Conservation (phyloP, 2,888 invertebrate species). For the Pterobdella sp. region DNA sequence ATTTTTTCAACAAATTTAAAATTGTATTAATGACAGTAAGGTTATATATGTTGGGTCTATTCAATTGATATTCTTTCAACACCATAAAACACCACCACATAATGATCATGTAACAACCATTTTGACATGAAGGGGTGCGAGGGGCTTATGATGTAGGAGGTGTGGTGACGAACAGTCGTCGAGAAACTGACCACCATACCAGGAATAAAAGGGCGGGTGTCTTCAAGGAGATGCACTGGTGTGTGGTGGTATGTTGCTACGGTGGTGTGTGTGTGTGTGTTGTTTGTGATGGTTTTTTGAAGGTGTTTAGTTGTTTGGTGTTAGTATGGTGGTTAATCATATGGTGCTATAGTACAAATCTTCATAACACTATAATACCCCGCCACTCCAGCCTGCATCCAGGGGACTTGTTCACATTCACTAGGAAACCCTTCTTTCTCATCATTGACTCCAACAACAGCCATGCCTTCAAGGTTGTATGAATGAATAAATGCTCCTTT, state of each 20-base stretch:
- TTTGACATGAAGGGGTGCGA: conserved; percentile 36
- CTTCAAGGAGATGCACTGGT: conserved; percentile 57
- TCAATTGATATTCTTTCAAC: neutral
- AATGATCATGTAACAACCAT: neutral
- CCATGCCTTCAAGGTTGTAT: conserved; percentile 58
- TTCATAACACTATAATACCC: neutral
- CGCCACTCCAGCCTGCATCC: conserved; percentile 63
- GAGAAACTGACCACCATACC: conserved; percentile 59
- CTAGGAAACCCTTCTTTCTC: conserved; percentile 81
- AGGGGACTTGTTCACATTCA: conserved; percentile 84
- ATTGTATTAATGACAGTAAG: neutral
- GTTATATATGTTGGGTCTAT: neutral
- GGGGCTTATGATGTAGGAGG: conserved; percentile 83
- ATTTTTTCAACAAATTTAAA: neutral
- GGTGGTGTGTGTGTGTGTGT: conserved; percentile 12
- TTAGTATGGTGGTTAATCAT: neutral
- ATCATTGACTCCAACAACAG: conserved; percentile 93
- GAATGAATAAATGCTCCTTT: neutral
- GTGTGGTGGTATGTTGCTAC: neutral
- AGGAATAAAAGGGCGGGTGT: conserved; percentile 47
- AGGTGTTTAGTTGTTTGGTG: neutral
- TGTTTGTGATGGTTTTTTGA: neutral
- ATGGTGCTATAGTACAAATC: neutral
- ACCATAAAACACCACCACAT: neutral
- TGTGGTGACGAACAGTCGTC: conserved; percentile 75